phyloP scores from a whole-genome alignment of 2,797 vertebrate species.

The Meda fulgida region DNA sequence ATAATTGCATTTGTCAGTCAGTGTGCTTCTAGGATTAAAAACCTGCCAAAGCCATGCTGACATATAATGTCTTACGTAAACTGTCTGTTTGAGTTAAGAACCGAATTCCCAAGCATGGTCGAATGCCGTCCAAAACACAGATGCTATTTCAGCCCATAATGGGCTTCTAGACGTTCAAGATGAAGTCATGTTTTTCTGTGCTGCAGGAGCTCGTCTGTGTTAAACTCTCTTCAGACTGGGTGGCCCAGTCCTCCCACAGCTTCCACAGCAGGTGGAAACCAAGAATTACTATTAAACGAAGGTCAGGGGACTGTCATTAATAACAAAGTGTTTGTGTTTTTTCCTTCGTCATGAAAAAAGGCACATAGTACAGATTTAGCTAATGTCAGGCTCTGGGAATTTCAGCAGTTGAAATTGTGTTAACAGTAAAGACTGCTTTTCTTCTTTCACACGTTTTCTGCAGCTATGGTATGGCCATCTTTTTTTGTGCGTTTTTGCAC shows the following conservation, averaged over 20 bases:
- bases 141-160: constrained; percentile 36
- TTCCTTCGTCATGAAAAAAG: constrained; percentile 39
- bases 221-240: constrained; percentile 56
- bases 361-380: not conserved
- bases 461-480: too few species aligned
- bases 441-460: not conserved
- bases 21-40: not conserved
- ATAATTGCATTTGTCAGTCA: not conserved
- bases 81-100: constrained; percentile 49
- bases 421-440: not conserved
- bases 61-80: constrained; percentile 33
- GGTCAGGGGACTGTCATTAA: constrained; percentile 58
- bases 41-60: constrained; percentile 1
- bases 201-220: constrained; percentile 49
- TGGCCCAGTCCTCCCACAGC: constrained; percentile 48
- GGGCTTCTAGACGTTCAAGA: constrained; percentile 43
- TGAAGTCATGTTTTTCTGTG: constrained; percentile 61
- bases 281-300: constrained; percentile 44
- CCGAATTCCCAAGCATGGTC: constrained; percentile 25
- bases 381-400: constrained; percentile 19
- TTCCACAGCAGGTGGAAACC: constrained; percentile 59
- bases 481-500: not conserved
- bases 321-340: constrained; percentile 53
- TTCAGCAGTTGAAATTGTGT: not conserved
- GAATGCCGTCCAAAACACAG: constrained; percentile 35